Evolutionary conservation across 2,797 vertebrate genomes (phyloP).

Genomic region (Hippopotamyrus pictus): DNA sequence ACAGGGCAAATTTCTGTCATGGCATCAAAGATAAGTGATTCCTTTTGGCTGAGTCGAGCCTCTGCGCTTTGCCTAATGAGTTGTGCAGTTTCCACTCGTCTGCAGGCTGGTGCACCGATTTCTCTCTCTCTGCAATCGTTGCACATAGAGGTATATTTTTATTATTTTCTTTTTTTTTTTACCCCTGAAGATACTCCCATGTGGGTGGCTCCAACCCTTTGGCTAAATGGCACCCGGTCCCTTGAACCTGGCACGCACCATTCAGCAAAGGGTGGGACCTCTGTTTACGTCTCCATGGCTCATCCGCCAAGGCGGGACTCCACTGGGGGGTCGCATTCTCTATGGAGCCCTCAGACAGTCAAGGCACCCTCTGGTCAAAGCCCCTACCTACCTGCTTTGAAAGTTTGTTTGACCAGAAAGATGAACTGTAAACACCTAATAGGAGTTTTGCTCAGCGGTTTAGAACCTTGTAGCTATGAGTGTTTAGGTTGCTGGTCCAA

Average conservation of each 20-base stretch:
- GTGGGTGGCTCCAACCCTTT: slow-evolving; percentile 27
- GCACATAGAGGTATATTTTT: slow-evolving; percentile 1
- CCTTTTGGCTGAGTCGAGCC: slow-evolving; percentile 27
- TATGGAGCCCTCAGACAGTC: not conserved
- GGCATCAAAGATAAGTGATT: slow-evolving; percentile 35
- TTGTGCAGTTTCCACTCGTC: slow-evolving; percentile 9
- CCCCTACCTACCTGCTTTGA: not conserved
- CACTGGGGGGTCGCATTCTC: not conserved
- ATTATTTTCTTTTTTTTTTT: slow-evolving; percentile 8
- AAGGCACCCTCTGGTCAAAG: not conserved
- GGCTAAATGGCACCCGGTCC: slow-evolving; percentile 30
- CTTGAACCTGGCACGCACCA: not conserved
- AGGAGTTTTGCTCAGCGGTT: not conserved
- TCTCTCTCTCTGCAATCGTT: slow-evolving; percentile 5
- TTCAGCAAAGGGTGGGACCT: not conserved
- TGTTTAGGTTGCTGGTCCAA: not conserved
- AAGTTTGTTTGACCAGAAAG: slow-evolving; percentile 11
- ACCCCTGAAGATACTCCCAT: slow-evolving; percentile 32
- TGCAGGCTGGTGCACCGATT: slow-evolving; percentile 1
- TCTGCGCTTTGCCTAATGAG: not conserved
- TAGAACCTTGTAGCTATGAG: not conserved
- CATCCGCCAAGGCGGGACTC: not conserved
- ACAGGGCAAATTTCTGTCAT: slow-evolving; percentile 40
- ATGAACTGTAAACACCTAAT: slow-evolving; percentile 26
- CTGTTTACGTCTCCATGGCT: not conserved